Percentiles rank a stretch among this genome's conserved stretches.
Evolutionary conservation across 2,888 invertebrate genomes (phyloP).

Genomic region (Carpatolechia fugitivella): DNA sequence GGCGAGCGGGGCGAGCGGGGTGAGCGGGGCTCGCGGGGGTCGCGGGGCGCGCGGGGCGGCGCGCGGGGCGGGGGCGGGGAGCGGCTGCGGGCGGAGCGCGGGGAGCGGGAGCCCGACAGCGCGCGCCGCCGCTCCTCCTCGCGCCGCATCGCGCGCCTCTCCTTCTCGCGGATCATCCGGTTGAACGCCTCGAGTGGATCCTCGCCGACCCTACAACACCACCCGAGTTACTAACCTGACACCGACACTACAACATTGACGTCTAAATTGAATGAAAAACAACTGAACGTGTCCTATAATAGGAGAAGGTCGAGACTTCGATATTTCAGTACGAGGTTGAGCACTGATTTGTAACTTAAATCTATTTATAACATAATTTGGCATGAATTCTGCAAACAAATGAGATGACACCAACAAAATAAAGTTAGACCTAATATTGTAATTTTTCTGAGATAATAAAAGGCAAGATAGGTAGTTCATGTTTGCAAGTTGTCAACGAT

Average conservation of each 20-base stretch:
- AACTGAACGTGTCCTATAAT: too few species aligned
- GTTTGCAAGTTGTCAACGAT: too few species aligned
- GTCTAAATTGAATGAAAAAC: neutral
- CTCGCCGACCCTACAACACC: conserved; percentile 82
- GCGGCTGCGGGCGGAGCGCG: conserved; percentile 48
- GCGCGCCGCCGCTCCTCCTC: conserved; percentile 80
- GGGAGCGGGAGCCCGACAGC: conserved; percentile 40
- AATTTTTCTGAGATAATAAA: too few species aligned
- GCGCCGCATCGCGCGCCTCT: conserved; percentile 83
- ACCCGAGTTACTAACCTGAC: neutral
- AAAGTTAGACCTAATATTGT: too few species aligned
- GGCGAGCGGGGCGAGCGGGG: conserved; percentile 28
- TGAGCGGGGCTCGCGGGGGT: conserved; percentile 30
- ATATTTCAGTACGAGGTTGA: too few species aligned
- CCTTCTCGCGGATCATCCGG: conserved; percentile 91
- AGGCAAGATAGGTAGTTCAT: too few species aligned
- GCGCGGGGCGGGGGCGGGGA: too few species aligned
- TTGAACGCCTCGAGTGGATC: conserved; percentile 94
- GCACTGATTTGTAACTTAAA: too few species aligned
- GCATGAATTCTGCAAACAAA: too few species aligned
- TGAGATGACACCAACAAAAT: too few species aligned
- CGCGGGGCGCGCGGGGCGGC: conserved; percentile 39
- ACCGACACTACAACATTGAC: neutral
- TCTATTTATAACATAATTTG: too few species aligned
- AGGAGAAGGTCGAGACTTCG: too few species aligned